Base-by-base conservation (phyloP, 1,140 invertebrate genomes). In the Calosoma granatense region DNA sequence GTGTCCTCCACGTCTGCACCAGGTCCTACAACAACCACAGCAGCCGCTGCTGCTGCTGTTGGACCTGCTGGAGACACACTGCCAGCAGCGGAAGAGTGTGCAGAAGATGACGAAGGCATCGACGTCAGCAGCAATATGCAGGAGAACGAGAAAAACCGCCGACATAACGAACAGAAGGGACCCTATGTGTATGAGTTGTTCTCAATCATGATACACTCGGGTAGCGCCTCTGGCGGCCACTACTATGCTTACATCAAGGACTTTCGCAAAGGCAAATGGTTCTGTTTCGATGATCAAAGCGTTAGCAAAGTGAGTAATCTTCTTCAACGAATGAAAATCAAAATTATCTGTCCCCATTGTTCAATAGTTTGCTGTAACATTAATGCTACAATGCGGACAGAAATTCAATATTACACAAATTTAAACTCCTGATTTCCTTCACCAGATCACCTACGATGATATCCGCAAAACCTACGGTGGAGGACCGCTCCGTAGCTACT, bases 191-290 rank as follows among this genome's bases (percentile, higher is more conserved):
- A 95, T 72, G 90, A 96, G 69, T 72, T 96, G 14, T 95, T 92
- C 69, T 90, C 90, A 11, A 92, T 95, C 30, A 93, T 95, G 90
- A 89, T 95, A 54, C 93, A 96, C 73, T 91, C 90, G 23, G 93
- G 93, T 4, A 92, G 87, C 75, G 90, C 92, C 0, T 87, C 86
- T 47, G 91, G 91, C 22, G 93, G 93, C 1, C 93, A 96, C 74
- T 96, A 96, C 72, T 96, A 92, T 71, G 92, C 90, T 17, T 94
- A 94, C 63, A 92, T 95, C 43, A 94, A 92, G 78, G 92, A 93
- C 67, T 89, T 92, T 52, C 74, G 79, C 43, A 86, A 78, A 23
- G 74, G 80, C 15, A 75, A 84, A 60, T 93, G 90, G 90, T 84
- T 82, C 65, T 88, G 88, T 67, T 92, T 90, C 66, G 91, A 92